Evolutionary conservation across 2,888 invertebrate species (phyloP), one percentile per base, ranked within the genome.

Genomic region (Drosophila recens): DNA sequence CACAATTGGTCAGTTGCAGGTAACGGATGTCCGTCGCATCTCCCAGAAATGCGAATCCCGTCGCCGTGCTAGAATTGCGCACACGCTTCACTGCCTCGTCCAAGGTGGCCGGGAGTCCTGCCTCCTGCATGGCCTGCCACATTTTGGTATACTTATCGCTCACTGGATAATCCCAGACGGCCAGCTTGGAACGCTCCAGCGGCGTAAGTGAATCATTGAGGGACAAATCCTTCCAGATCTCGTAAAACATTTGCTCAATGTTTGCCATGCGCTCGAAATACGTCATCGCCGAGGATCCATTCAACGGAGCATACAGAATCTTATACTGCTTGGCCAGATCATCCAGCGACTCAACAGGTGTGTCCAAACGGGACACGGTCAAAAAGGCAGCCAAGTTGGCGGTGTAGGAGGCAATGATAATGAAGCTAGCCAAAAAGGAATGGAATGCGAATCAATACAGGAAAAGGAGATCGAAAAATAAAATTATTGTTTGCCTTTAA

Each of bases 211-310:
- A 98, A 93, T 99, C 98, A 91, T 99, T 98, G 23, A 99, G 93
- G 38, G 98, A 98, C 97, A 99, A 98, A 85, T 98, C 97, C 91
- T 99, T 99, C 99, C 99, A 99, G 82, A 99, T 98, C 97, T 98
- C 97, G 91, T 99, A 99, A 93, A 99, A 99, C 89, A 95, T 95
- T 70, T 96, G 95, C 93, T 99, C 99, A 72, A 99, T 99, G 79
- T 97, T 95, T 0, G 98, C 96, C 99, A 99, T 99, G 72, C 99
- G 94, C 90, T 97, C 95, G 91, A 99, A 99, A 93, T 99, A 99
- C 0, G 97, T 97, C 95, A 98, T 97, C 0, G 98, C 96, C 0
- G 97, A 94, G 0, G 98, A 97, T 0, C 97, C 97, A 77, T 97
- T 95, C 10, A 97, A 93, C 0, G 99, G 98, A 0, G 98, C 98